Percentiles rank a stretch among this genome's conserved stretches.
phyloP scores from a whole-genome alignment of 2,888 invertebrate genomes.

The Stegana nigrithorax region DNA sequence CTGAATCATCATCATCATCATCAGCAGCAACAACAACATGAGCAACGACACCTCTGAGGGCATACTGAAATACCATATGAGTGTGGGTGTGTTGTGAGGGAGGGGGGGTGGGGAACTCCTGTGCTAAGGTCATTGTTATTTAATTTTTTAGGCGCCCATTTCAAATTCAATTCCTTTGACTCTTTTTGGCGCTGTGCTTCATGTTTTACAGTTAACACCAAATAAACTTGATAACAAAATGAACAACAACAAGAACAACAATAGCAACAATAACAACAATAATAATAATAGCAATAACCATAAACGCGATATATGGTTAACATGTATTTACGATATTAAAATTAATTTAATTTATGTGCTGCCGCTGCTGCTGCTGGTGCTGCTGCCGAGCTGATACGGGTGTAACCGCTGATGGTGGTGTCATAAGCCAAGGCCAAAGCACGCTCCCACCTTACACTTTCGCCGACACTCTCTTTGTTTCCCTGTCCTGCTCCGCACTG shows the following conservation, averaged over 20 bases:
- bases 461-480: neutral
- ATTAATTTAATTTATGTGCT: slow-evolving; percentile 50
- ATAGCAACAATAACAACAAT: neutral
- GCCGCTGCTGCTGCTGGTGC: too few species aligned
- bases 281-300: slow-evolving; percentile 20
- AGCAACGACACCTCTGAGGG: too few species aligned
- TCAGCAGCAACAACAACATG: too few species aligned
- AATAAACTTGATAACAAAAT: too few species aligned
- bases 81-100: slow-evolving; percentile 20
- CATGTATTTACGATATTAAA: slow-evolving; percentile 34
- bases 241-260: neutral
- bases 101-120: too few species aligned
- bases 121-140: slow-evolving; percentile 50
- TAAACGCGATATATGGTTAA: slow-evolving; percentile 28
- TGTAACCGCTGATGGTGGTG: slow-evolving; percentile 17
- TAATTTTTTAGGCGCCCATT: slow-evolving; percentile 19
- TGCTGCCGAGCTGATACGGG: slow-evolving; percentile 22
- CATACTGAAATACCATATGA: too few species aligned
- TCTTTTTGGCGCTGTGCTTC: too few species aligned
- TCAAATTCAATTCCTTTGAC: neutral
- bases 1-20: too few species aligned
- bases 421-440: neutral
- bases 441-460: neutral
- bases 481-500: too few species aligned
- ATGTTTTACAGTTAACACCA: slow-evolving; percentile 5